Base-by-base conservation (phyloP, 2,888 invertebrate genomes). In the Lasioglossum calceatum region DNA sequence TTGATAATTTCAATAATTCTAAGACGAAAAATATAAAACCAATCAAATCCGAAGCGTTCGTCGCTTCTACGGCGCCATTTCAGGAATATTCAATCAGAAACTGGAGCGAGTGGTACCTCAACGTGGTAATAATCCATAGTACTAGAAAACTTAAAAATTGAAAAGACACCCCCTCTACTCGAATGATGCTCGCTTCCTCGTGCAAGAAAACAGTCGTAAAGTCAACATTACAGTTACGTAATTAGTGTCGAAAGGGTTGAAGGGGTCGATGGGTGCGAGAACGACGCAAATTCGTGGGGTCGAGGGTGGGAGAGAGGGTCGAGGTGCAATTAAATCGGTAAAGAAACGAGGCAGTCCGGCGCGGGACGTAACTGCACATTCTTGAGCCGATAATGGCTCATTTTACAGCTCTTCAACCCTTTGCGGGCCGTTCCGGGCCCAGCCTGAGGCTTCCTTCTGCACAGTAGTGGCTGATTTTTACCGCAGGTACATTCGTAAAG, bases 321-420 rank as follows among this genome's bases (percentile, higher is more conserved):
- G 27, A 64, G 39, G 47, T 72, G 77, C 77, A 67, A 77, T 81
- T 83, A 77, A 72, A 44, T 44, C 23, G 74, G 71, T 78, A 74
- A 67, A 39, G 70, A 39, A 42, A 39, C 39, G 39, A 70, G 23
- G 12, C 19, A 70, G 70, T 4, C n/a, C 39, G 23, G 39, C n/a
- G n/a, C 12, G 76, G 83, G 87, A 72, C 81, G 84, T 88, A 90
- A 90, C 87, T 87, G 89, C 88, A 90, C 89, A 85, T 88, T 85
- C 77, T 81, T 82, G 42, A 27, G 71, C 77, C 86, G 84, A 91
- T 91, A 88, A 90, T 90, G 82, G 84, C 54, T 78, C 84, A 84
- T 92, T 92, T 92, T 91, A 91, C 87, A 80, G 88, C 79, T 79
- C 79, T 86, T 89, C 86, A 90, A 92, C 89, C 88, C 90, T 92